These are phyloP conservation scores for Amphimedon queenslandica DNA, from an alignment of 37 sponge, comb jelly and placozoan genomes.

Conservation along the genomic window DNA sequence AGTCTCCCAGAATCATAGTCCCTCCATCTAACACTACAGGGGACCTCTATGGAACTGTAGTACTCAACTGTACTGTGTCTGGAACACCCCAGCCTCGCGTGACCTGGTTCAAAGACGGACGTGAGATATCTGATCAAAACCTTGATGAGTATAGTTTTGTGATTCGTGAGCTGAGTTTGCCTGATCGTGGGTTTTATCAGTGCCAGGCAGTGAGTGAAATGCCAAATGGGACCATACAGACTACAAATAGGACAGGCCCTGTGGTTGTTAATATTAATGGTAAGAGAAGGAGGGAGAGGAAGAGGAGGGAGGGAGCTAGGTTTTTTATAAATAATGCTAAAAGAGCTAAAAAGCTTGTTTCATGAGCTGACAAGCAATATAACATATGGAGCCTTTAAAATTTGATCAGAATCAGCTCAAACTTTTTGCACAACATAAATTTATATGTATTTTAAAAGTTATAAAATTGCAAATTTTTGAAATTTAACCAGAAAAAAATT, in stretches of 20 bases:
- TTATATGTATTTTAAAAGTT: too few species aligned
- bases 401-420: too few species aligned
- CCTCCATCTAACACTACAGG: background rate
- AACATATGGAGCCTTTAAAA: too few species aligned
- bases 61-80: background rate
- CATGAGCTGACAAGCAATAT: too few species aligned
- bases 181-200: background rate
- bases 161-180: background rate
- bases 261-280: constrained; percentile 7
- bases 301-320: background rate
- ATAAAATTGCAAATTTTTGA: too few species aligned
- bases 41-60: background rate
- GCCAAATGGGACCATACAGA: background rate
- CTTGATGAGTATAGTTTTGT: background rate
- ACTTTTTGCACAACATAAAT: too few species aligned
- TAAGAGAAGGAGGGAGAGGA: background rate
- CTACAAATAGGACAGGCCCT: background rate
- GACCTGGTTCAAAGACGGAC: constrained; percentile 1
- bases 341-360: too few species aligned
- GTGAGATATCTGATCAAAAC: background rate
- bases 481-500: too few species aligned
- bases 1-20: too few species aligned
- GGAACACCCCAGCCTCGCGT: background rate
- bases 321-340: too few species aligned
- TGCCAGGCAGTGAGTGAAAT: background rate